A percentile compares a stretch with the other conserved stretches of the same genome.
These are phyloP conservation scores for Numida meleagris DNA, from an alignment of 2,113 vertebrate genomes.

Conservation along the genomic window DNA sequence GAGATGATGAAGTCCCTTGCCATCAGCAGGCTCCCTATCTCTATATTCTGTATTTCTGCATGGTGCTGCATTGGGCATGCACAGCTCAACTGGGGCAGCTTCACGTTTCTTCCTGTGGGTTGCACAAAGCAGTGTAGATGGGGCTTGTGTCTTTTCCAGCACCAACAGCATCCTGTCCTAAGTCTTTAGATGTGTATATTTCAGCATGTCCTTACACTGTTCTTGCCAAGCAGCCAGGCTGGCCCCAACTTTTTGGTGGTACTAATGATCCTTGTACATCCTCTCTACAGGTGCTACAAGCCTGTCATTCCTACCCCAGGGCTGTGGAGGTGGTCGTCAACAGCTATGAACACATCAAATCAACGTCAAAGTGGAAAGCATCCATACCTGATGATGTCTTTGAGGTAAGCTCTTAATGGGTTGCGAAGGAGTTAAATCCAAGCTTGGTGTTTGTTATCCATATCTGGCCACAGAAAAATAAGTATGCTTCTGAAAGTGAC, in stretches of 20 bases:
- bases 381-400: constrained; percentile 88
- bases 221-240: background rate
- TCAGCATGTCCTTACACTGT: background rate
- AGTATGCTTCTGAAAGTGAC: background rate
- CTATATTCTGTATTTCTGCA: background rate
- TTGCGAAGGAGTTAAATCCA: background rate
- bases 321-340: constrained; percentile 90
- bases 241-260: background rate
- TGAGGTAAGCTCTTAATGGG: constrained; percentile 78
- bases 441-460: background rate
- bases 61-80: no score
- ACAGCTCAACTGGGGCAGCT: background rate
- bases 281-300: constrained; percentile 87
- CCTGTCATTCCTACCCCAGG: constrained; percentile 84
- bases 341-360: constrained; percentile 86
- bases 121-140: background rate
- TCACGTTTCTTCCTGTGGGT: background rate
- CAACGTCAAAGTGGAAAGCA: constrained; percentile 86
- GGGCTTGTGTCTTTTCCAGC: background rate
- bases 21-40: background rate
- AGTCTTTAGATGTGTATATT: background rate
- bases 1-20: background rate
- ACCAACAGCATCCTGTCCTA: accelerated
- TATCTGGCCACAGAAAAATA: background rate
- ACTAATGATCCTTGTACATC: background rate